These are phyloP conservation scores for Notiomystis cincta DNA, from an alignment of 2,113 vertebrate species.

Conservation along the genomic window DNA sequence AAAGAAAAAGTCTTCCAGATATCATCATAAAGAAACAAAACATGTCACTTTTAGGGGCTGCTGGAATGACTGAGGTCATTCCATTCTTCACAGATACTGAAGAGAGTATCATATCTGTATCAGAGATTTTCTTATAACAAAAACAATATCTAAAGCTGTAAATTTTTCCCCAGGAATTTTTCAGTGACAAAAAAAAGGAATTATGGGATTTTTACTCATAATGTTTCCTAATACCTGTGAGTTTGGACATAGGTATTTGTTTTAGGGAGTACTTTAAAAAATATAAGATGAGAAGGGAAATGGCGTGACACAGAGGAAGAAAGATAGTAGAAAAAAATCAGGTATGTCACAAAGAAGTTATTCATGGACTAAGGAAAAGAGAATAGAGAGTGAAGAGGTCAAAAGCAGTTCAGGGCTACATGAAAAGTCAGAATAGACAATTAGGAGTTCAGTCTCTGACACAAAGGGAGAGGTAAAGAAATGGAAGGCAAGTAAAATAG, in stretches of 20 bases:
- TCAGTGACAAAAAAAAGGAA: background rate
- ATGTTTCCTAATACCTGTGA: background rate
- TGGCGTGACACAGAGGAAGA: background rate
- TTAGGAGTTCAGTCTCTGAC: background rate
- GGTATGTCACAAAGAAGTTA: background rate
- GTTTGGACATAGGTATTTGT: background rate
- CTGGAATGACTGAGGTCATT: background rate
- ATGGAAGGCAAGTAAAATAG: background rate
- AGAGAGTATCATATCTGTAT: background rate
- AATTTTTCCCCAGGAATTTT: background rate
- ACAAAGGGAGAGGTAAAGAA: background rate
- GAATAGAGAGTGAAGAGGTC: background rate
- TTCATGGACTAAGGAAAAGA: background rate
- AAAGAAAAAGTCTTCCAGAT: background rate
- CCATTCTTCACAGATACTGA: background rate
- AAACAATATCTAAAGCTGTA: background rate
- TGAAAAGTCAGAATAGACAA: background rate
- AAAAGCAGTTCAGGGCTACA: background rate
- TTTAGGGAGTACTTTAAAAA: background rate
- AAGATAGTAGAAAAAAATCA: background rate
- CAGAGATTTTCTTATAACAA: background rate
- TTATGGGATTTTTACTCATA: background rate
- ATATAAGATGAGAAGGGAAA: background rate
- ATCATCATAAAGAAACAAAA: background rate
- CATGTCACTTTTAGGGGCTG: background rate